A percentile compares a stretch with the other conserved stretches of the same genome.
These are phyloP conservation scores for Malthinus flaveolus DNA, from an alignment of 2,888 invertebrate species.

Conservation along the genomic window DNA sequence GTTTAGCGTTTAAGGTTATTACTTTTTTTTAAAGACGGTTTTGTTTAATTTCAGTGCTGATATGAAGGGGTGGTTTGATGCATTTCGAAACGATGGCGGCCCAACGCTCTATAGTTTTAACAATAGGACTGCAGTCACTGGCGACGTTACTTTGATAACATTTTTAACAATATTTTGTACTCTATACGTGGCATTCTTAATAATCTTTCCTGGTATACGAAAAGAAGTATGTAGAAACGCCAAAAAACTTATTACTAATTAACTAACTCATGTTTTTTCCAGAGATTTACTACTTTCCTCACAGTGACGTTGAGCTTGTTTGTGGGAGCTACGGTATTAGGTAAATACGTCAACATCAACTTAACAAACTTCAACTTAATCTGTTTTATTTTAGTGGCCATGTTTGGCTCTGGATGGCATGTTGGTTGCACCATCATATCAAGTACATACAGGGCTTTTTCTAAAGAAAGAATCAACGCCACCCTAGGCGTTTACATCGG, in stretches of 20 bases:
- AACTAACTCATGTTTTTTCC: conserved; percentile 52
- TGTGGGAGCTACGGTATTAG: conserved; percentile 90
- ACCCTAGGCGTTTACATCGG: conserved; percentile 92
- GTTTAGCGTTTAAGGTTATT: not conserved
- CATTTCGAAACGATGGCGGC: conserved; percentile 94
- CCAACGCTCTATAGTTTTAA: conserved; percentile 94
- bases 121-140: conserved; percentile 93
- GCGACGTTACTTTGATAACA: conserved; percentile 86
- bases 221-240: conserved; percentile 73
- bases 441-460: conserved; percentile 89
- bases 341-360: conserved; percentile 62
- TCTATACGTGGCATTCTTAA: conserved; percentile 90
- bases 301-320: conserved; percentile 90
- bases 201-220: conserved; percentile 93
- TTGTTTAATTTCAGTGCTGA: conserved; percentile 23
- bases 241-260: conserved; percentile 19
- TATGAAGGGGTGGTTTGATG: conserved; percentile 97
- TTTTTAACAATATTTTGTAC: conserved; percentile 87
- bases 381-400: conserved; percentile 69
- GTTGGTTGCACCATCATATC: conserved; percentile 80
- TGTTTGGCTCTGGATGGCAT: conserved; percentile 93
- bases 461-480: conserved; percentile 83
- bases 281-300: conserved; percentile 91
- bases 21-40: not conserved
- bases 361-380: not conserved